These are phyloP conservation scores for Polylopha cassiicola DNA, from an alignment of 2,888 invertebrate genomes.

Conservation along the genomic window DNA sequence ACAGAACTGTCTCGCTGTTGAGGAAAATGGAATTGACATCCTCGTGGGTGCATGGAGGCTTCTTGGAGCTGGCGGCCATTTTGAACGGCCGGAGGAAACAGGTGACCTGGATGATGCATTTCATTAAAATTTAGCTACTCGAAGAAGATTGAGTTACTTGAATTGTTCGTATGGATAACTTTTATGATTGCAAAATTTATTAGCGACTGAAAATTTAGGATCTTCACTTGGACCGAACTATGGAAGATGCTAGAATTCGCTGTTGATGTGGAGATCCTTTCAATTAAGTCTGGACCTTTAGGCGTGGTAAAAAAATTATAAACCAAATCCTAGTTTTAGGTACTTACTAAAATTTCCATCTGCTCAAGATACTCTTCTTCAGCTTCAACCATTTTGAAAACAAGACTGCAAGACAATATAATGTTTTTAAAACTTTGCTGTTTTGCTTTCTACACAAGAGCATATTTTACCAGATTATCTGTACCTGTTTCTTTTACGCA, in stretches of 20 bases:
- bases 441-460: neutral
- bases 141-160: too few species aligned
- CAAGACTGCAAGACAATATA: slow-evolving; percentile 75
- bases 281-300: too few species aligned
- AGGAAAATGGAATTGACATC: slow-evolving; percentile 96
- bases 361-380: slow-evolving; percentile 96
- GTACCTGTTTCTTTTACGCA: slow-evolving; percentile 93
- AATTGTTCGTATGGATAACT: too few species aligned
- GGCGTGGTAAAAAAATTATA: too few species aligned
- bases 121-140: too few species aligned
- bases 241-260: too few species aligned
- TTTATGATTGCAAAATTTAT: too few species aligned
- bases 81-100: slow-evolving; percentile 93
- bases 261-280: too few species aligned
- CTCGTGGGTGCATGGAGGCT: slow-evolving; percentile 94
- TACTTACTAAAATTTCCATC: slow-evolving; percentile 81
- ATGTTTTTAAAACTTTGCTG: neutral
- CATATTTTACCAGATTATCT: neutral
- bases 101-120: slow-evolving; percentile 71
- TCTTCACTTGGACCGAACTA: too few species aligned
- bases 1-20: slow-evolving; percentile 94
- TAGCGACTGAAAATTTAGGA: too few species aligned
- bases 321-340: neutral
- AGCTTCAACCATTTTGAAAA: slow-evolving; percentile 94
- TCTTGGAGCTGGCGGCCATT: slow-evolving; percentile 96